Percentiles rank a stretch among this genome's conserved stretches.
Evolutionary conservation across 2,113 vertebrate species (phyloP).

Genomic region (Ictidomys tridecemlineatus): DNA sequence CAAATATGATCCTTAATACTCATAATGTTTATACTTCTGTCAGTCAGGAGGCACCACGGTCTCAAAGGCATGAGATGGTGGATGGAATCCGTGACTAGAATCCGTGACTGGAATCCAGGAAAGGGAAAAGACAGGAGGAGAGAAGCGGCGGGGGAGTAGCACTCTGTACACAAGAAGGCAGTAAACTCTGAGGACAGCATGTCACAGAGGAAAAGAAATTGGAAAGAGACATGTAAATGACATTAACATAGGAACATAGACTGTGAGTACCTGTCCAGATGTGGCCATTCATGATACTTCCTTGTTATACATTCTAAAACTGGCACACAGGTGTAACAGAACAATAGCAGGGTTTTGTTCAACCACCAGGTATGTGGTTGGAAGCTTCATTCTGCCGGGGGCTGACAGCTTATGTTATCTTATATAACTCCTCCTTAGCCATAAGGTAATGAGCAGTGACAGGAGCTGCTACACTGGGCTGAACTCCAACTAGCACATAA

Average conservation of each 20-base stretch:
- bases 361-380: neutral
- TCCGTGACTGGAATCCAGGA: neutral
- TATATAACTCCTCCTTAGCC: neutral
- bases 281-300: neutral
- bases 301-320: neutral
- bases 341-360: neutral
- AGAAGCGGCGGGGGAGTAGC: accelerated
- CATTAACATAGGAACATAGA: accelerated
- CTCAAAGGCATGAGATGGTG: neutral
- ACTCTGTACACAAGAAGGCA: neutral
- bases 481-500: neutral
- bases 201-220: neutral
- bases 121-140: neutral
- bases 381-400: neutral
- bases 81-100: neutral
- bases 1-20: neutral
- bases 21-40: neutral
- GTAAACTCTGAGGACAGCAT: accelerated
- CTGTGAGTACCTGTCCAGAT: neutral
- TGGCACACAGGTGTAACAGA: neutral
- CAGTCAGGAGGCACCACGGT: neutral
- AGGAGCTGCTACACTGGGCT: neutral
- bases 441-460: neutral
- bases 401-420: neutral
- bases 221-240: neutral